Evolutionary conservation across 2,797 vertebrate species (phyloP), one percentile per base, ranked within the genome.

Genomic region (Naso thynnoides): DNA sequence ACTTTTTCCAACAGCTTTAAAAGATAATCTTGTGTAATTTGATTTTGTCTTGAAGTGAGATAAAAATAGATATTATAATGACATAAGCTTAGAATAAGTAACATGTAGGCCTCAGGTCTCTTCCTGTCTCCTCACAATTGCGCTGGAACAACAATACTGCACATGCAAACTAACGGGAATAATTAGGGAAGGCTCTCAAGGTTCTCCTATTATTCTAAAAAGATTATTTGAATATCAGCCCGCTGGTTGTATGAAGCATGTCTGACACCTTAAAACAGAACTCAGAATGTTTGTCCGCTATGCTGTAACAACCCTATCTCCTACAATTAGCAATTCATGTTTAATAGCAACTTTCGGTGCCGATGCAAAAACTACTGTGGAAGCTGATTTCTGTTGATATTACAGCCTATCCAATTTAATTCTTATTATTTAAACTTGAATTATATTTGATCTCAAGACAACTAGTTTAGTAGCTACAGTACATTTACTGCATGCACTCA

Each of bases 271-370:
- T 49, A 36, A 73, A 73, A 80, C 36, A 54, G 9, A 66, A 31
- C 44, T 21, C 23, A 24, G 19, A 64, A 26, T 61, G 39, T 76
- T 42, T 65, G 50, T 29, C 21, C 11, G 29, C 27, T 23, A 27
- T 33, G 66, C 41, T 13, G 10, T 14, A 29, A 27, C 5, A 50
- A 23, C 26, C 23, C 8, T 41, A 33, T 31, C 21, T 59, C 27
- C 39, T 69, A 8, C n/a, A 60, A 57, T 71, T 16, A 19, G 36
- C 59, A 56, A 71, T 50, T 67, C 65, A 68, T 56, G 48, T 15
- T 39, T 21, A 63, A 13, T 8, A 24, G 31, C 38, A 27, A 58
- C 27, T 63, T 61, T 60, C 5, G 39, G 49, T 14, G 31, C 27
- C 38, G 26, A 47, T 57, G 10, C 31, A 67, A 3, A 44, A 58